Evolutionary conservation across 2,113 vertebrate genomes (phyloP).

Genomic region (Eolophus roseicapilla): DNA sequence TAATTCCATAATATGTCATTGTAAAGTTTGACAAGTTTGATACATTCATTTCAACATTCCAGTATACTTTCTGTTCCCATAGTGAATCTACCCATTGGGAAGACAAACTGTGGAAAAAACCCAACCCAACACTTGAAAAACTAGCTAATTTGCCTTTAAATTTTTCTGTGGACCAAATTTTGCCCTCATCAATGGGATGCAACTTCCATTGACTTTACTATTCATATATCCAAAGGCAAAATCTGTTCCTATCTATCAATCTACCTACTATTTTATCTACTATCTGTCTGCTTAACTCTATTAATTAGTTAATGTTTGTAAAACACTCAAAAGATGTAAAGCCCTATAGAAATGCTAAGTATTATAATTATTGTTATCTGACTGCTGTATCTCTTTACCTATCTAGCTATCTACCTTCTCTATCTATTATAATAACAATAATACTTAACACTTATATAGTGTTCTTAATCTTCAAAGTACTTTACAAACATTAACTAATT

Average conservation of each 20-base stretch:
- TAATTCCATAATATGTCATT: not conserved
- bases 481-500: slow-evolving; percentile 72
- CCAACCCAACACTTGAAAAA: not conserved
- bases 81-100: not conserved
- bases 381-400: slow-evolving; percentile 71
- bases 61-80: not conserved
- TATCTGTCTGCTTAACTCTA: slow-evolving; percentile 68
- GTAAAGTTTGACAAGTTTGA: not conserved
- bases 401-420: slow-evolving; percentile 70
- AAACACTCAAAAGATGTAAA: slow-evolving; percentile 71
- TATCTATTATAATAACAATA: slow-evolving; percentile 68
- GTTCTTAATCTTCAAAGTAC: slow-evolving; percentile 70
- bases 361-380: slow-evolving; percentile 70
- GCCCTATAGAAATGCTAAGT: slow-evolving; percentile 67
- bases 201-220: slow-evolving; percentile 13
- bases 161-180: slow-evolving; percentile 7
- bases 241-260: slow-evolving; percentile 61
- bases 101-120: not conserved
- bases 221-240: slow-evolving; percentile 65
- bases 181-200: slow-evolving; percentile 10
- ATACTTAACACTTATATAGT: slow-evolving; percentile 69
- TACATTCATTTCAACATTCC: not conserved
- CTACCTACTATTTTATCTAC: slow-evolving; percentile 67
- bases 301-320: slow-evolving; percentile 75
- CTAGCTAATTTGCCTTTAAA: not conserved